These are phyloP conservation scores for Manis pentadactyla DNA, from an alignment of 2,797 vertebrate genomes.

Conservation along the genomic window DNA sequence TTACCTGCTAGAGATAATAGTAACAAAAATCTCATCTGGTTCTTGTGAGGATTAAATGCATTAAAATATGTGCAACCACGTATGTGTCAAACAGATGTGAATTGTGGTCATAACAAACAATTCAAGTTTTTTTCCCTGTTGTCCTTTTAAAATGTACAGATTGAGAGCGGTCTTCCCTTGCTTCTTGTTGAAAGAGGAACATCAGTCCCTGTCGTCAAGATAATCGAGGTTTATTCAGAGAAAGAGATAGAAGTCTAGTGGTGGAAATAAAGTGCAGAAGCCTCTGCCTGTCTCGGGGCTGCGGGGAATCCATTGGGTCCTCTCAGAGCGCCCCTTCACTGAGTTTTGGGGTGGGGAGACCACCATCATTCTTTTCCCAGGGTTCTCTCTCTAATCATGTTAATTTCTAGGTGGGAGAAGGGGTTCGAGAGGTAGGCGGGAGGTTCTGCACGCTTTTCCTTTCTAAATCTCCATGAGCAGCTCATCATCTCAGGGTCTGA, in stretches of 20 bases:
- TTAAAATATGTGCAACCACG: not conserved
- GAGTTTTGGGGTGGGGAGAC: too few species aligned
- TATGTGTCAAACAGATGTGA: not conserved
- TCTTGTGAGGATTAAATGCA: not conserved
- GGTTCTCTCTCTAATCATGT: not conserved
- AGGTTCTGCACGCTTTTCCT: not conserved
- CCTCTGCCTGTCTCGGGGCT: not conserved
- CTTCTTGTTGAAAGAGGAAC: not conserved
- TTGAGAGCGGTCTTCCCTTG: not conserved
- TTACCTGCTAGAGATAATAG: not conserved
- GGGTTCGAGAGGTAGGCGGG: fast-evolving
- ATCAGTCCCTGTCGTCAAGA: not conserved
- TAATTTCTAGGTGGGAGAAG: not conserved
- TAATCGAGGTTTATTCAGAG: not conserved
- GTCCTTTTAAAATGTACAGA: not conserved
- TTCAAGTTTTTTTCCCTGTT: not conserved
- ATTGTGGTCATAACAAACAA: not conserved
- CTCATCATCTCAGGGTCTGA: not conserved
- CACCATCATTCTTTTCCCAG: not conserved
- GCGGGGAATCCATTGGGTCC: not conserved
- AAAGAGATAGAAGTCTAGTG: not conserved
- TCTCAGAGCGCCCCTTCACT: not conserved
- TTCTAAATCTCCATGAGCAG: not conserved
- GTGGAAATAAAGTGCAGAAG: fast-evolving
- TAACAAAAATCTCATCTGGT: not conserved